These are phyloP conservation scores for Dolichomitus sp. DNA, from an alignment of 2,888 invertebrate species.

Conservation along the genomic window DNA sequence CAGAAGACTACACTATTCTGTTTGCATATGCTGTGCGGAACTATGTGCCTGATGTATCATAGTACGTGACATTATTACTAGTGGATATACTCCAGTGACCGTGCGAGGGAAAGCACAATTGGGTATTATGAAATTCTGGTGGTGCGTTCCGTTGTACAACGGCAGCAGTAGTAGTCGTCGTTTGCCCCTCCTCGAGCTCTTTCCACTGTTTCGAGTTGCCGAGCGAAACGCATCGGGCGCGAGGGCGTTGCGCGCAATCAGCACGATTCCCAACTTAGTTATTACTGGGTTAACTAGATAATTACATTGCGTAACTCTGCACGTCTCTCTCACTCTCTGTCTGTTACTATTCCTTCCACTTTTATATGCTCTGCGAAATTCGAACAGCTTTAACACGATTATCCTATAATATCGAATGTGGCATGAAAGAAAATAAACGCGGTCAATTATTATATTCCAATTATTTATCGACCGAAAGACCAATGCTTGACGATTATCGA, in stretches of 20 bases:
- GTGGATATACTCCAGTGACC: slow-evolving; percentile 26
- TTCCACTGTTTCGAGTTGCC: slow-evolving; percentile 43
- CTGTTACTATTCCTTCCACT: neutral
- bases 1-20: neutral
- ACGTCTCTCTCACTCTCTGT: neutral
- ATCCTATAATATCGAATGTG: slow-evolving; percentile 38
- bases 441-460: neutral
- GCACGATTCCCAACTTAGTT: slow-evolving; percentile 67
- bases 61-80: neutral
- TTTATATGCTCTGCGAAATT: slow-evolving; percentile 8
- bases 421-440: neutral
- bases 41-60: neutral
- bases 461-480: neutral
- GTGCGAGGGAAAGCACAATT: slow-evolving; percentile 52
- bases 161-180: slow-evolving; percentile 1
- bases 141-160: slow-evolving; percentile 24
- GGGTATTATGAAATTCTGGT: slow-evolving; percentile 67
- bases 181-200: neutral
- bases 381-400: slow-evolving; percentile 57
- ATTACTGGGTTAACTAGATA: slow-evolving; percentile 66
- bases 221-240: slow-evolving; percentile 64
- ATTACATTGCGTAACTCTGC: slow-evolving; percentile 60
- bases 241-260: slow-evolving; percentile 57
- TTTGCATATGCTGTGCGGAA: neutral
- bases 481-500: too few species aligned